Percentiles rank a stretch among this genome's conserved stretches.
Conservation (phyloP, 1,140 invertebrate genomes). For the Drosophila serrata region DNA sequence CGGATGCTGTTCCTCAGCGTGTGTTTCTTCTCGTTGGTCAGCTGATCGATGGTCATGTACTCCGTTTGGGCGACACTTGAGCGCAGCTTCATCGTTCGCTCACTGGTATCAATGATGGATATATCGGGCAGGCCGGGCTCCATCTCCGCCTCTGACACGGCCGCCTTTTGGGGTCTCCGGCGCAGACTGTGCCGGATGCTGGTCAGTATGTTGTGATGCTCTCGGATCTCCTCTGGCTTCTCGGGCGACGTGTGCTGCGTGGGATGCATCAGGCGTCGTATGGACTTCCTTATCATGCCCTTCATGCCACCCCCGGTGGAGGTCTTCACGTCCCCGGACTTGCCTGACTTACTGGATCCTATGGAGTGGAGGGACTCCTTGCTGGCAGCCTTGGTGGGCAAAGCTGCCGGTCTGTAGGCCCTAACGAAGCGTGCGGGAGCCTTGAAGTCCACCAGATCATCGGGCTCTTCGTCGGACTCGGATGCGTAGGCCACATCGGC, state of each 20-base stretch:
- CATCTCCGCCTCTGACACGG: slow-evolving; percentile 7
- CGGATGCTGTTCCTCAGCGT: slow-evolving; percentile 76
- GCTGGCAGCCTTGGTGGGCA: slow-evolving; percentile 51
- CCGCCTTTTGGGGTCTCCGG: slow-evolving; percentile 58
- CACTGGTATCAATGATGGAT: slow-evolving; percentile 76
- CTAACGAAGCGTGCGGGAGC: slow-evolving; percentile 77
- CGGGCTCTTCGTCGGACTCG: slow-evolving; percentile 59
- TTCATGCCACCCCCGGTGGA: slow-evolving; percentile 46
- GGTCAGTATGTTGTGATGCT: slow-evolving; percentile 51
- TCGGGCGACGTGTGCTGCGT: slow-evolving; percentile 29
- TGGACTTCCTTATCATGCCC: slow-evolving; percentile 77
- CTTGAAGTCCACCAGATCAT: slow-evolving; percentile 66
- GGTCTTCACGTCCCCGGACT: slow-evolving; percentile 27
- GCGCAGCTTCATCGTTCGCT: slow-evolving; percentile 74
- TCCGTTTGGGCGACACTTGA: slow-evolving; percentile 62
- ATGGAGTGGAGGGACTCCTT: slow-evolving; percentile 74
- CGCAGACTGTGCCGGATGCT: slow-evolving; percentile 77
- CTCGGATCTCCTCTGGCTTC: slow-evolving; percentile 6
- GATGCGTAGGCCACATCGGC: slow-evolving; percentile 79
- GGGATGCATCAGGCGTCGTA: slow-evolving; percentile 75
- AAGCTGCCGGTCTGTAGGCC: slow-evolving; percentile 60
- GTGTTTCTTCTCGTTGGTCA: slow-evolving; percentile 74
- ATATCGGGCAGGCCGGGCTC: slow-evolving; percentile 46
- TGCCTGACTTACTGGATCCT: slow-evolving; percentile 47
- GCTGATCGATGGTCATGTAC: slow-evolving; percentile 74